Evolutionary conservation across 1,140 invertebrate genomes (phyloP).

Genomic region (Hyles euphorbiae): DNA sequence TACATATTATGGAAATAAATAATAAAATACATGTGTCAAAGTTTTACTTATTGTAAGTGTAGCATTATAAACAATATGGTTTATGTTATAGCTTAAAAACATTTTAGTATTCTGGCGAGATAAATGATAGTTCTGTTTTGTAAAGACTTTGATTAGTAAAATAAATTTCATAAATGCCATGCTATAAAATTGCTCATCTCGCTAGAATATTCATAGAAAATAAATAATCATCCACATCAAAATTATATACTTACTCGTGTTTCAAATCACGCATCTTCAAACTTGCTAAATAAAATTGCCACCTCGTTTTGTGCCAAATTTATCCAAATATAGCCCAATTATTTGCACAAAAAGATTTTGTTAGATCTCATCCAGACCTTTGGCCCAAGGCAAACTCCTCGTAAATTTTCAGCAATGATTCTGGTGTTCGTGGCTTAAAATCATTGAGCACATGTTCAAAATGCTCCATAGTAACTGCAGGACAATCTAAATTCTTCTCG

Average conservation of each 20-base stretch:
- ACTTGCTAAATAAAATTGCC: too few species aligned
- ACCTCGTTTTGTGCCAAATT: too few species aligned
- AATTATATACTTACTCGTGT: not conserved
- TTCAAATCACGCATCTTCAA: not conserved
- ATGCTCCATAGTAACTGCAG: conserved; percentile 52
- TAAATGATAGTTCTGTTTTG: too few species aligned
- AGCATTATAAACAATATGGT: too few species aligned
- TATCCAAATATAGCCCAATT: too few species aligned
- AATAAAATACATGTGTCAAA: conserved; percentile 3
- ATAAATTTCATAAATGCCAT: not conserved
- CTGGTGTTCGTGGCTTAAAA: conserved; percentile 55
- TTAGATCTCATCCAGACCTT: conserved; percentile 22
- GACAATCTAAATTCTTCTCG: conserved; percentile 59
- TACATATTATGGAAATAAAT: conserved; percentile 20
- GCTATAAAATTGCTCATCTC: not conserved
- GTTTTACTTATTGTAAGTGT: too few species aligned
- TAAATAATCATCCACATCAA: not conserved
- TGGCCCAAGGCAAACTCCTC: conserved; percentile 56
- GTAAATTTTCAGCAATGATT: conserved; percentile 52
- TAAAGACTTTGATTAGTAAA: too few species aligned
- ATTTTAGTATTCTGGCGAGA: too few species aligned
- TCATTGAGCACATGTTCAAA: conserved; percentile 55
- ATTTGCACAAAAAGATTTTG: too few species aligned
- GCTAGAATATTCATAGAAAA: not conserved
- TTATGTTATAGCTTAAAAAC: too few species aligned